Evolutionary conservation across 1,140 invertebrate species (phyloP), one percentile per base, ranked within the genome.

Genomic region (Drosophila kanapiae): DNA sequence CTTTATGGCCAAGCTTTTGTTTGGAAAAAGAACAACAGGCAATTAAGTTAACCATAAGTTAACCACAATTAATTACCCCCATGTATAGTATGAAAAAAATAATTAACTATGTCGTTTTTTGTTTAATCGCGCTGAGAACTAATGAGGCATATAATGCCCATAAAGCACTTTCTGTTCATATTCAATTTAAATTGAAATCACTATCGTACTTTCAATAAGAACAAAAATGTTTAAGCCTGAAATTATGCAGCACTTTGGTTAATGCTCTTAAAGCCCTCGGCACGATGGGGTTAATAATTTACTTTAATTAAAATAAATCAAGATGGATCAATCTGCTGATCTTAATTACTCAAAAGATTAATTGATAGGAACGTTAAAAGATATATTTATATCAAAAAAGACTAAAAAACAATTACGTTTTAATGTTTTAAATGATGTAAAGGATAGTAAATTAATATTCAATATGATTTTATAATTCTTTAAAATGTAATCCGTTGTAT

Each of bases 31-130:
- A 67, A 68, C 60, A 77, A 68, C 54, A 68, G 62, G 56, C 62
- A 68, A 77, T 77, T 68, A 77, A 77, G 62, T 77, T 60, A 68
- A 77, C 75, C 72, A 64, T 67, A 77, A 77, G 72, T 76, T 76
- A 47, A 38, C 72, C 62, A 77, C 54, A 77, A 77, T 77, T 77
- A 77, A 77, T 77, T 77, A 60, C 56, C 62, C 47, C 45, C 43
- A 56, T 49, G 18, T 49, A 37, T 51, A 54, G 51, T 40, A 67
- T 18, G 48, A 23, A 75, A 60, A 68, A 54, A 75, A 77, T 77
- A 77, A 75, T 75, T 62, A 75, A 74, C 71, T 75, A 61, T 23
- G 58, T 18, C 40, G 16, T 29, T 14, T 56, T 65, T 54, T 54
- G 61, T 74, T 75, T 76, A 76, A 56, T 57, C 51, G 59, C 51